Base-by-base conservation (phyloP, 2,888 invertebrate species). In the Microdon myrmicae region DNA sequence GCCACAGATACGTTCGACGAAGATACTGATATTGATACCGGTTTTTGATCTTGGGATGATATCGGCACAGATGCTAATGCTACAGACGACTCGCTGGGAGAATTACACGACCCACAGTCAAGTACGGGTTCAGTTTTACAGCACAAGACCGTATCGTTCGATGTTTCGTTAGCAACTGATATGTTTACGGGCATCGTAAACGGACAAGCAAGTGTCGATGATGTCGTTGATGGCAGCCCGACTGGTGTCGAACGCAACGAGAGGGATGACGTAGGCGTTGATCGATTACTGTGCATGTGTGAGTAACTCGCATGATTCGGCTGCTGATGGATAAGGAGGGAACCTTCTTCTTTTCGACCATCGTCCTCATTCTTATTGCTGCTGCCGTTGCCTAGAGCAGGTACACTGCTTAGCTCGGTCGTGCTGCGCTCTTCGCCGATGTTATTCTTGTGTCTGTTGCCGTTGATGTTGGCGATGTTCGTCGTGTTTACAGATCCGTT, bases 101-200 rank as follows among this genome's bases (percentile, higher is more conserved):
- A 22, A 23, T 22, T 14, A 47, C 31, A 44, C 47, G 58, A 39
- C 26, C 38, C 64, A 25, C n/a, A 39, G 39, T 64, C 64, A 47
- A 64, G 37, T 19, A 45, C 51, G 13, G 64, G 64, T 23, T 64
- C 64, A 16, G 51, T 64, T 38, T 64, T 64, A 37, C 64, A 64
- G 56, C 71, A 71, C 68, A 70, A 70, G 66, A 76, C 76, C 71
- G 75, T 71, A 71, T 75, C 74, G 72, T 71, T 77, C 69, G 78
- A 70, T 72, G 74, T 71, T 73, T 75, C 78, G 71, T 73, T 78
- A 71, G 71, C 75, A 75, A 78, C 75, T 77, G 78, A 76, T 73
- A 74, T 70, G 73, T 75, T 74, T 71, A 75, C 71, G 55, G 70
- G 71, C 67, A 69, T 67, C 59, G 69, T 69, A 67, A 71, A 70